Evolutionary conservation across 1,140 invertebrate species (phyloP).

Genomic region (Euwallacea similis): DNA sequence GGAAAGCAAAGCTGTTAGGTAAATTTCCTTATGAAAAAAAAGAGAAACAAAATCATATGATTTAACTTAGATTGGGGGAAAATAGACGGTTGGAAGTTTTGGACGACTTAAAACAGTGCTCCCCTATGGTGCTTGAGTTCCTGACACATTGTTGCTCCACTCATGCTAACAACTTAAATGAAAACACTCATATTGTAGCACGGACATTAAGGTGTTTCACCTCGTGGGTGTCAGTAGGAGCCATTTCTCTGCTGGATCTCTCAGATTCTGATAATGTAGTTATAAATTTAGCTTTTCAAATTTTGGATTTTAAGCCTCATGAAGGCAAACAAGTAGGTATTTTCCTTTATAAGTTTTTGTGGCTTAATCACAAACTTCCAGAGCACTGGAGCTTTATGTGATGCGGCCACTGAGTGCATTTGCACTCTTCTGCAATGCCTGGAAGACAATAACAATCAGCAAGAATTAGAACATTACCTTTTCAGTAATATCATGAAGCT

Average conservation of each 20-base stretch:
- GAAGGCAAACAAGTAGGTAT: conserved; percentile 43
- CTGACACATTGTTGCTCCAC: conserved; percentile 72
- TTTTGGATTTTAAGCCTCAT: conserved; percentile 60
- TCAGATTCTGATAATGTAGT: conserved; percentile 64
- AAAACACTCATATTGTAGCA: conserved; percentile 60
- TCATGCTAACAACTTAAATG: conserved; percentile 56
- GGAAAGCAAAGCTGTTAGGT: conserved; percentile 72
- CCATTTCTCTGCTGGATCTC: conserved; percentile 67
- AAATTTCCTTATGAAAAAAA: conserved; percentile 24
- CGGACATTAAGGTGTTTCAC: conserved; percentile 77
- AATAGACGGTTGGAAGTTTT: conserved; percentile 86
- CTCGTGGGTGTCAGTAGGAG: conserved; percentile 75
- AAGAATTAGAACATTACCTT: conserved; percentile 70
- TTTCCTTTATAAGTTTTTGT: neutral
- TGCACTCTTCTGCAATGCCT: conserved; percentile 81
- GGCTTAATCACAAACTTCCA: conserved; percentile 14
- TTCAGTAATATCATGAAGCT: conserved; percentile 81
- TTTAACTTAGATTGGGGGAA: conserved; percentile 69
- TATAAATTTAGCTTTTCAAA: conserved; percentile 69
- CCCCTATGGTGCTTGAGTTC: conserved; percentile 71
- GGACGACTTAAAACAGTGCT: conserved; percentile 70
- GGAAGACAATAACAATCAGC: conserved; percentile 73
- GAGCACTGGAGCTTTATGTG: conserved; percentile 71
- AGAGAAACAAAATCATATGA: conserved; percentile 41
- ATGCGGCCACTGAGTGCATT: conserved; percentile 88